These are phyloP conservation scores for Drosophila nr. perissopoda DNA, from an alignment of 2,888 invertebrate genomes.

Conservation along the genomic window DNA sequence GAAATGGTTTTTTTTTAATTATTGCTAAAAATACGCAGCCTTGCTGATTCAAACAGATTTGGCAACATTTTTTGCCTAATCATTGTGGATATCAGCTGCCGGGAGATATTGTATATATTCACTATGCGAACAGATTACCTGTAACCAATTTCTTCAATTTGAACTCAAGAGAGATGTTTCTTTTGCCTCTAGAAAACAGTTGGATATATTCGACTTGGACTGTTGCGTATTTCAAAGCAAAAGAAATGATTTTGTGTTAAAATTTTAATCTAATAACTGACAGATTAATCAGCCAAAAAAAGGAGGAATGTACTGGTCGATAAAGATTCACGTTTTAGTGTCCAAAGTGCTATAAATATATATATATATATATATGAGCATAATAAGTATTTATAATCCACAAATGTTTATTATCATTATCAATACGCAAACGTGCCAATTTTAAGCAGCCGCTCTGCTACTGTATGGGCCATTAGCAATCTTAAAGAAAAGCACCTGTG, in stretches of 20 bases:
- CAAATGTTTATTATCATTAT: background rate
- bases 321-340: background rate
- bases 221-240: background rate
- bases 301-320: background rate
- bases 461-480: background rate
- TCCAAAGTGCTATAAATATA: background rate
- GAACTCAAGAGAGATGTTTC: background rate
- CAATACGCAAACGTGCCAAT: background rate
- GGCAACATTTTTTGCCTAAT: constrained; percentile 2
- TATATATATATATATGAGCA: background rate
- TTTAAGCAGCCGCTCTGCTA: background rate
- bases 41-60: background rate
- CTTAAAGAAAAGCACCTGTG: background rate
- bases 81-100: background rate
- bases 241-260: background rate
- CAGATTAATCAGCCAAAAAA: background rate
- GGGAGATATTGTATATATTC: background rate
- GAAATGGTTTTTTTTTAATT: background rate
- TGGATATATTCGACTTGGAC: background rate
- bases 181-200: background rate
- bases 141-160: background rate
- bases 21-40: constrained; percentile 14
- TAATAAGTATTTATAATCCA: background rate
- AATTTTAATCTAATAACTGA: background rate
- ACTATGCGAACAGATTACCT: background rate